phyloP scores from a whole-genome alignment of 2,888 invertebrate species.

The Adelphocoris suturalis region DNA sequence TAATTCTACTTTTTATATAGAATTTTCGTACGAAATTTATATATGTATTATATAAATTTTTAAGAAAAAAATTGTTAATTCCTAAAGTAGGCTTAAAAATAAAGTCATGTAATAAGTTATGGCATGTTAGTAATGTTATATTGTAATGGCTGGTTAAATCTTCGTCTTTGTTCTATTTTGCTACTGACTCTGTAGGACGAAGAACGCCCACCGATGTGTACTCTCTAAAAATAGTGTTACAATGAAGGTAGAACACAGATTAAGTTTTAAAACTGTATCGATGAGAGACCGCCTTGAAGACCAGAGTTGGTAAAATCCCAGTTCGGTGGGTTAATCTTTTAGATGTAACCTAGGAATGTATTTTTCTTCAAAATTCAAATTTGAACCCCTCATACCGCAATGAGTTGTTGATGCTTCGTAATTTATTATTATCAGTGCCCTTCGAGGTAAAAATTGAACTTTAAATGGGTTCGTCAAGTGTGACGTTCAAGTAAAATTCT shows the following conservation, averaged over 20 bases:
- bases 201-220: slow-evolving; percentile 26
- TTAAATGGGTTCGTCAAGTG: slow-evolving; percentile 33
- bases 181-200: neutral
- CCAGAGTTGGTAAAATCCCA: neutral
- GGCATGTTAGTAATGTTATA: slow-evolving; percentile 31
- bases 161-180: slow-evolving; percentile 48
- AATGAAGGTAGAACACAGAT: neutral
- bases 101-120: slow-evolving; percentile 43
- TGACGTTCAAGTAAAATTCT: too few species aligned
- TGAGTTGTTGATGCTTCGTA: slow-evolving; percentile 3
- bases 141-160: slow-evolving; percentile 50
- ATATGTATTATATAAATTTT: slow-evolving; percentile 43
- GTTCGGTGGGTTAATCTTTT: neutral
- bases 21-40: slow-evolving; percentile 55
- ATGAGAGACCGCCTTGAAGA: too few species aligned
- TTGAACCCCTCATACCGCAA: neutral
- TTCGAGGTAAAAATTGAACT: neutral
- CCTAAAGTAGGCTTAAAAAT: slow-evolving; percentile 46
- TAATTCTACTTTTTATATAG: slow-evolving; percentile 70
- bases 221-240: neutral
- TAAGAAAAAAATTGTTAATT: slow-evolving; percentile 64
- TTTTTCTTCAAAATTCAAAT: slow-evolving; percentile 34
- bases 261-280: neutral
- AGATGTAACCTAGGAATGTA: neutral
- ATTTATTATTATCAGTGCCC: neutral